phyloP scores from a whole-genome alignment of 1,140 invertebrate genomes.

The Scaptomyza montana region DNA sequence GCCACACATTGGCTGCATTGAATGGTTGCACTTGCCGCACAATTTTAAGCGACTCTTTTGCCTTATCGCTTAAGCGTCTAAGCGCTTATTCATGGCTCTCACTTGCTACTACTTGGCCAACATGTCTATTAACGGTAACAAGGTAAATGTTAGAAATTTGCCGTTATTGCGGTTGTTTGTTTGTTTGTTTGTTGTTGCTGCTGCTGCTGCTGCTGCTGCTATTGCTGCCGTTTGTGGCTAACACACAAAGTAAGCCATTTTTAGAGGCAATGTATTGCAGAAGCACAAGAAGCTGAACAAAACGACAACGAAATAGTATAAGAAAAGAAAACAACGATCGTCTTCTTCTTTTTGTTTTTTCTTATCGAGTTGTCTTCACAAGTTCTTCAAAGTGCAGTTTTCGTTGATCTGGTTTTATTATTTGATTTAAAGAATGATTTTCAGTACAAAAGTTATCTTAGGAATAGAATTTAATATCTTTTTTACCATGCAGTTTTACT shows the following conservation, averaged over 20 bases:
- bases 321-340: constrained; percentile 16
- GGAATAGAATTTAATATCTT: too few species aligned
- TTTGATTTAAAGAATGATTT: not conserved
- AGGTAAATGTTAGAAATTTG: constrained; percentile 77
- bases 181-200: too few species aligned
- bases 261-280: constrained; percentile 16
- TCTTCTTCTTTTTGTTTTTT: constrained; percentile 9
- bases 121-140: constrained; percentile 82
- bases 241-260: constrained; percentile 62
- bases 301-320: not conserved
- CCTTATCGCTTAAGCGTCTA: constrained; percentile 10
- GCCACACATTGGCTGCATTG: constrained; percentile 29
- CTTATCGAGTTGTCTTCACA: not conserved
- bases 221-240: constrained; percentile 26
- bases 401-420: too few species aligned
- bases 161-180: constrained; percentile 58
- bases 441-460: not conserved
- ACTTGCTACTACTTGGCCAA: constrained; percentile 70
- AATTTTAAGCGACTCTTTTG: not conserved
- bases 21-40: constrained; percentile 24
- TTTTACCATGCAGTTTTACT: too few species aligned
- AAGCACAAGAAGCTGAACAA: not conserved
- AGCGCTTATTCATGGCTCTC: constrained; percentile 65
- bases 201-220: constrained; percentile 20
- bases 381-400: not conserved